Base-by-base conservation (phyloP, 1,140 invertebrate species). In the Trichoplusia ni region DNA sequence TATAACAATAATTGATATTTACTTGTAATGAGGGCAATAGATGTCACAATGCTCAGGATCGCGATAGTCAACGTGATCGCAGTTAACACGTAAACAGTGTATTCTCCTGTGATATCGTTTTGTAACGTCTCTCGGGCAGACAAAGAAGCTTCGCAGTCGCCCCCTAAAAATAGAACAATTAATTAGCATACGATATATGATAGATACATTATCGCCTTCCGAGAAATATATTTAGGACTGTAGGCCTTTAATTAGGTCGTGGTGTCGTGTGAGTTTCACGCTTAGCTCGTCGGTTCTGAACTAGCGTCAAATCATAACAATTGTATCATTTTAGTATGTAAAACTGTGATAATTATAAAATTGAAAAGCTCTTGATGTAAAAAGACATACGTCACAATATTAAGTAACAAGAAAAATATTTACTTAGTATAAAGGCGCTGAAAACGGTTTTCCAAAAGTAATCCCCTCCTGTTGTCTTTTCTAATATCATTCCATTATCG, bases 341-440 rank as follows among this genome's bases (percentile, higher is more conserved):
- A n/a, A n/a, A n/a, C n/a, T n/a, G n/a, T n/a, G n/a, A n/a, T n/a
- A n/a, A n/a, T n/a, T n/a, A n/a, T n/a, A n/a, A n/a, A n/a, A n/a
- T n/a, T n/a, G n/a, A n/a, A n/a, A n/a, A n/a, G n/a, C n/a, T n/a
- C n/a, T n/a, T n/a, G n/a, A n/a, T n/a, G n/a, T n/a, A n/a, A n/a
- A n/a, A n/a, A n/a, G n/a, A n/a, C n/a, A n/a, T n/a, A n/a, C n/a
- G n/a, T n/a, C n/a, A n/a, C n/a, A n/a, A n/a, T n/a, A n/a, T n/a
- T n/a, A n/a, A n/a, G n/a, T n/a, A n/a, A n/a, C n/a, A n/a, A n/a
- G n/a, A n/a, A n/a, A n/a, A n/a, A n/a, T 9, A 27, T 21, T 29
- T 73, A 82, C 82, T 49, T 67, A 71, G 58, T 53, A 81, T 74
- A 31, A 77, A 84, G 4, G 62, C 46, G 44, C 47, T 56, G 18